phyloP scores from a whole-genome alignment of 2,888 invertebrate species.

The Mythimna lalbum region DNA sequence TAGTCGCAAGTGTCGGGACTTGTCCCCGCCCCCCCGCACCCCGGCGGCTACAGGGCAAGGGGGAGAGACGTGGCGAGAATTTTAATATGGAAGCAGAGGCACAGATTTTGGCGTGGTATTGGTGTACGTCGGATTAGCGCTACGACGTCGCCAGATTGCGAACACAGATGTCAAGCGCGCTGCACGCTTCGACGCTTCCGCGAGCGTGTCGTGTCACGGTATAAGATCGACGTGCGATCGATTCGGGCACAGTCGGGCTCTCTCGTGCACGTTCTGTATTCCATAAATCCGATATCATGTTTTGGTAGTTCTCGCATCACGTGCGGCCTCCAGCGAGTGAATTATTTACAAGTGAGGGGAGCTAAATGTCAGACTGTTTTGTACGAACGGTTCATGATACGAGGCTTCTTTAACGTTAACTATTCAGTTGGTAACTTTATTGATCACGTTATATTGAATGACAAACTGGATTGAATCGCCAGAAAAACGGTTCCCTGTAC shows the following conservation, averaged over 20 bases:
- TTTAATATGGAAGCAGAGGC: constrained; percentile 59
- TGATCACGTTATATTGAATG: constrained; percentile 1
- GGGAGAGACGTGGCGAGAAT: constrained; percentile 51
- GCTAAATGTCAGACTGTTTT: constrained; percentile 21
- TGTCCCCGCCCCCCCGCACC: background rate
- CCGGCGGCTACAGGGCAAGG: background rate
- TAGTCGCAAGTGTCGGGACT: constrained; percentile 24
- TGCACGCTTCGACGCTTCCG: constrained; percentile 9
- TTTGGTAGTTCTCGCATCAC: background rate
- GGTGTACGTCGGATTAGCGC: constrained; percentile 8
- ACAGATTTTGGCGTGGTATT: constrained; percentile 56
- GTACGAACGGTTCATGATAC: background rate
- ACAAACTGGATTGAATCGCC: background rate
- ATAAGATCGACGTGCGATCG: constrained; percentile 4
- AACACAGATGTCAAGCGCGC: constrained; percentile 24
- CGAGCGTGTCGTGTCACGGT: constrained; percentile 1
- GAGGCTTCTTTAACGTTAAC: constrained; percentile 11
- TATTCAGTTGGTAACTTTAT: constrained; percentile 25
- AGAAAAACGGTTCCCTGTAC: background rate
- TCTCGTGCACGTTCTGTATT: constrained; percentile 2
- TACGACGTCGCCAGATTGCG: constrained; percentile 21
- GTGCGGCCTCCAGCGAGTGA: constrained; percentile 3
- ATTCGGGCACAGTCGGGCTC: constrained; percentile 1
- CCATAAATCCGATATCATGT: constrained; percentile 22
- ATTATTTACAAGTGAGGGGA: constrained; percentile 39